A percentile compares a stretch with the other conserved stretches of the same genome.
Conservation (phyloP, 2,888 invertebrate species). For the Gandaritis pyraliata region DNA sequence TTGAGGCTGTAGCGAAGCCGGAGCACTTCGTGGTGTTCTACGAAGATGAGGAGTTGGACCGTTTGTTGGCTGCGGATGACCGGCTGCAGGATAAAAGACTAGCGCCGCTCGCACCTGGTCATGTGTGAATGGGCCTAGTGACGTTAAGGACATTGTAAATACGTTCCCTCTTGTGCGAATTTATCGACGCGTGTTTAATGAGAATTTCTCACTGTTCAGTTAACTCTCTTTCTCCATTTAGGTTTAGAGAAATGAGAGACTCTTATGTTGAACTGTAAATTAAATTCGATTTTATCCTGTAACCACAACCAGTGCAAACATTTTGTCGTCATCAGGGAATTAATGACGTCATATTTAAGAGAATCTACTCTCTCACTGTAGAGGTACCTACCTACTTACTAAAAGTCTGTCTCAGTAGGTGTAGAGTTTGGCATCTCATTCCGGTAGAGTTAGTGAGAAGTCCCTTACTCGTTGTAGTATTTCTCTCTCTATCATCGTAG, state of each 20-base stretch:
- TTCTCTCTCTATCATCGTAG: neutral
- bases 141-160: constrained; percentile 20
- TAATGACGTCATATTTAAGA: neutral
- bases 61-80: constrained; percentile 82
- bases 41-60: constrained; percentile 89
- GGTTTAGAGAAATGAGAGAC: neutral
- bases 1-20: constrained; percentile 90
- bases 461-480: neutral
- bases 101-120: constrained; percentile 36
- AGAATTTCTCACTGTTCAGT: constrained; percentile 11
- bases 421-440: neutral
- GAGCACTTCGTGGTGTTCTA: constrained; percentile 91
- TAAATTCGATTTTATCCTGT: neutral
- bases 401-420: no score
- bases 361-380: neutral
- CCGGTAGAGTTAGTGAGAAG: neutral
- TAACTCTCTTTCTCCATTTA: neutral
- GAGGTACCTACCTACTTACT: no score
- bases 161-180: constrained; percentile 22
- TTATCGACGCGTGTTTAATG: constrained; percentile 20
- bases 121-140: constrained; percentile 34
- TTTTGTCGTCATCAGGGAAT: neutral
- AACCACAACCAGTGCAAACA: no score
- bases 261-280: neutral
- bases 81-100: constrained; percentile 55